Evolutionary conservation across 2,797 vertebrate genomes (phyloP), one percentile per base, ranked within the genome.

Genomic region (Odontamblyopus rebecca): DNA sequence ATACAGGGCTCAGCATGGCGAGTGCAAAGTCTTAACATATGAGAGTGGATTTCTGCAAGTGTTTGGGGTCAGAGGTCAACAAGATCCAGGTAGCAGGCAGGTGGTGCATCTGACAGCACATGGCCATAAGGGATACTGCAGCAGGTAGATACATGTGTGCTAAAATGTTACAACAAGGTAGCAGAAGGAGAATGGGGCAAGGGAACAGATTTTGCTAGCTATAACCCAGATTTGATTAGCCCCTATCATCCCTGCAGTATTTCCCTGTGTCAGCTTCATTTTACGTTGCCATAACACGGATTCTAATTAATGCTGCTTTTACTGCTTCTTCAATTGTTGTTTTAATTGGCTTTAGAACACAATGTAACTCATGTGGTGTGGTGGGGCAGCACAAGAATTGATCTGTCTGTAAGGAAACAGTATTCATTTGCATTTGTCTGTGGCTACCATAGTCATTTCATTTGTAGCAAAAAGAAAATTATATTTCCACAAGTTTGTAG

Each of bases 281-380:
- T 77, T 70, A 88, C 78, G 66, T 59, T 70, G 68, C 75, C 48
- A 64, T 73, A 82, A 81, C 64, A 64, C 44, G 35, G 50, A 19
- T 78, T 68, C 48, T 86, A 81, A 86, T 80, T 83, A 86, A 77
- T 71, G 62, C 19, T 29, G 72, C 71, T 82, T 83, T 79, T 68
- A 86, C 73, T 53, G 71, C 66, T 81, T 72, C 78, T 70, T 9
- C 62, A 61, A 59, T 79, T 77, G 72, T 75, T 82, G 62, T 80
- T 83, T 62, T 82, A 69, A 76, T 72, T 6, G 35, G 70, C 61
- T 77, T 81, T 73, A 71, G 67, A 68, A 60, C 30, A 11, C 11
- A 19, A 15, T 50, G 50, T 78, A 68, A 78, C 69, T 69, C 54
- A 60, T 57, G 70, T 77, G 61, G 70, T 77, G 61, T 73, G 63